A percentile compares a stretch with the other conserved stretches of the same genome.
Evolutionary conservation across 2,113 vertebrate genomes (phyloP).

Genomic region (Malurus cyaneus): DNA sequence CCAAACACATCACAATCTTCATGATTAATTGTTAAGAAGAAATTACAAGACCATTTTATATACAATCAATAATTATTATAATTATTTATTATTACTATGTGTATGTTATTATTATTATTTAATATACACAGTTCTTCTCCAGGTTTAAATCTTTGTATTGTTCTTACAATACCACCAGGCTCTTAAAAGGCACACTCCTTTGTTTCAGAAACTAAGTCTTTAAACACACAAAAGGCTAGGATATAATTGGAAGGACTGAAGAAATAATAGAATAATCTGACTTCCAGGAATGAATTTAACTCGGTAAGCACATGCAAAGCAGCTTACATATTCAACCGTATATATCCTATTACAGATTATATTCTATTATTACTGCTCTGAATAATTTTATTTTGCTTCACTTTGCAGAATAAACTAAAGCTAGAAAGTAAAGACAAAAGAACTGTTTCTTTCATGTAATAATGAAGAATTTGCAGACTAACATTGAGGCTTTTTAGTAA

Average conservation of each 20-base stretch:
- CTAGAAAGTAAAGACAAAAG: not conserved
- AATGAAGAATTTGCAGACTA: not conserved
- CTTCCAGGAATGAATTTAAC: not conserved
- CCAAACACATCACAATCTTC: not conserved
- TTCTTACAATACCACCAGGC: not conserved
- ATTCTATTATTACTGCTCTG: not conserved
- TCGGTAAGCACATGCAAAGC: not conserved
- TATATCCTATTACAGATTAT: slow-evolving; percentile 31
- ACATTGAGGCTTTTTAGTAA: not conserved
- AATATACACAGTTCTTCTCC: not conserved
- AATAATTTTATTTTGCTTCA: not conserved
- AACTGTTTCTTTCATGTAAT: not conserved
- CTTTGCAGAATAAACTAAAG: not conserved
- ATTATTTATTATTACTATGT: too few relatives aligned
- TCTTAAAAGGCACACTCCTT: not conserved
- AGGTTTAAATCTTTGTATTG: not conserved
- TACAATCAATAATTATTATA: too few relatives aligned
- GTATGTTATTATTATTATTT: not conserved
- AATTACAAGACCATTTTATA: not conserved
- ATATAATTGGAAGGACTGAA: not conserved
- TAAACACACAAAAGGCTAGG: not conserved
- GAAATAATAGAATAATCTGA: not conserved
- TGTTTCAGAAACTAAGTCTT: not conserved
- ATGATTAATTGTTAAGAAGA: not conserved
- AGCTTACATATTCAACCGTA: not conserved